Conservation (phyloP, 2,888 invertebrate genomes). For the Cantharis nigra region DNA sequence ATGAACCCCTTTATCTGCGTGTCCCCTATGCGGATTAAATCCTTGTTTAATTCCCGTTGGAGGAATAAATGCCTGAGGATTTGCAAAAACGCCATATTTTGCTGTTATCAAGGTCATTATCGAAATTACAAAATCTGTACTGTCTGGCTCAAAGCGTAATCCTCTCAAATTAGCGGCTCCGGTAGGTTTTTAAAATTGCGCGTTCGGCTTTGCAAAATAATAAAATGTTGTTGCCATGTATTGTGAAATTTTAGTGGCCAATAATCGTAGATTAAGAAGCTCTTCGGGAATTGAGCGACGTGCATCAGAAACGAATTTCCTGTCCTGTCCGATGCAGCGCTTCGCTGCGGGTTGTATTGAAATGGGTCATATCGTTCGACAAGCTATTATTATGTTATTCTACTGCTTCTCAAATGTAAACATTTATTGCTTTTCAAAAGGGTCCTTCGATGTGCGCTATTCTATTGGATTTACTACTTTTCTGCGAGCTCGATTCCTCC, state of each 20-base stretch:
- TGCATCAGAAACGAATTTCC: slow-evolving; percentile 50
- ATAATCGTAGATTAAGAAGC: not conserved
- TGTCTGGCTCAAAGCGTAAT: slow-evolving; percentile 25
- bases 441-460: slow-evolving; percentile 25
- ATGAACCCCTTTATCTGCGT: slow-evolving; percentile 37
- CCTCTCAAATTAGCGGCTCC: slow-evolving; percentile 24
- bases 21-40: slow-evolving; percentile 33
- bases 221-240: not conserved
- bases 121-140: slow-evolving; percentile 47
- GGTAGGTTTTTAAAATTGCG: slow-evolving; percentile 4
- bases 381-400: slow-evolving; percentile 46
- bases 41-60: slow-evolving; percentile 47
- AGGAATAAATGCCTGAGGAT: slow-evolving; percentile 52
- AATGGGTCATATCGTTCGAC: slow-evolving; percentile 48
- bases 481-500: not conserved
- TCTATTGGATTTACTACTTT: slow-evolving; percentile 7
- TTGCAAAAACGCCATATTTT: slow-evolving; percentile 55
- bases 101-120: slow-evolving; percentile 56
- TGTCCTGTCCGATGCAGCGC: slow-evolving; percentile 50
- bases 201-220: not conserved
- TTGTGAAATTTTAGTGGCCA: slow-evolving; percentile 6
- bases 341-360: slow-evolving; percentile 42
- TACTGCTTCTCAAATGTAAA: slow-evolving; percentile 49
- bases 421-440: slow-evolving; percentile 48
- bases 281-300: slow-evolving; percentile 35